These are phyloP conservation scores for Micronycteris hirsuta DNA, from an alignment of 2,113 vertebrate species.

Conservation along the genomic window DNA sequence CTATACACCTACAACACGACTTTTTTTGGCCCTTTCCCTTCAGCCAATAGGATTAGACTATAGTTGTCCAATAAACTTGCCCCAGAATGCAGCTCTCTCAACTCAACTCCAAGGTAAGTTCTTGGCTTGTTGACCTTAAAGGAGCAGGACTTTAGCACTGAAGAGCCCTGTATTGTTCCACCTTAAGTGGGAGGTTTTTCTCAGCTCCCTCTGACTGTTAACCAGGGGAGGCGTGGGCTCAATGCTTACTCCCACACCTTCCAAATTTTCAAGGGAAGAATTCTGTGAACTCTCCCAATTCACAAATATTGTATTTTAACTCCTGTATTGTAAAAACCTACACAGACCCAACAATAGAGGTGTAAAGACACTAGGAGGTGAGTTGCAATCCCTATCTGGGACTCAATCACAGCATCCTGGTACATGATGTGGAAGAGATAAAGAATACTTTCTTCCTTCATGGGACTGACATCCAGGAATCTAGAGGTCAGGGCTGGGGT, in stretches of 20 bases:
- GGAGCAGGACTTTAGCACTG: not conserved
- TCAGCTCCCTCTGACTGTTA: not conserved
- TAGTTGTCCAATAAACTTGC: not conserved
- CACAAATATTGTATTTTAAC: too few species aligned
- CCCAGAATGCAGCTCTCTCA: not conserved
- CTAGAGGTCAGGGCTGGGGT: not conserved
- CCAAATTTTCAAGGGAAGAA: not conserved
- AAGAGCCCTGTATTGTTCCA: too few species aligned
- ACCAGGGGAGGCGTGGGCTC: fast-evolving
- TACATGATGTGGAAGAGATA: not conserved
- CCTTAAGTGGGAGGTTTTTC: not conserved
- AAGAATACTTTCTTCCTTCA: not conserved
- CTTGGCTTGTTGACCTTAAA: too few species aligned
- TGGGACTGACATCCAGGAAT: not conserved
- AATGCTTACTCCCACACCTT: fast-evolving
- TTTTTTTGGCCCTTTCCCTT: not conserved
- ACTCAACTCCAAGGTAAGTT: not conserved
- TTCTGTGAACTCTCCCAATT: not conserved
- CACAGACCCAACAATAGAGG: not conserved
- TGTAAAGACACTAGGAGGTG: not conserved
- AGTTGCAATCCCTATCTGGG: too few species aligned
- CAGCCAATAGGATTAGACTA: not conserved
- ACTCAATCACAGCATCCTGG: not conserved
- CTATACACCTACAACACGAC: not conserved
- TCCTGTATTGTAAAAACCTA: not conserved